phyloP scores from a whole-genome alignment of 2,888 invertebrate species.

The Ectemnius cavifrons region DNA sequence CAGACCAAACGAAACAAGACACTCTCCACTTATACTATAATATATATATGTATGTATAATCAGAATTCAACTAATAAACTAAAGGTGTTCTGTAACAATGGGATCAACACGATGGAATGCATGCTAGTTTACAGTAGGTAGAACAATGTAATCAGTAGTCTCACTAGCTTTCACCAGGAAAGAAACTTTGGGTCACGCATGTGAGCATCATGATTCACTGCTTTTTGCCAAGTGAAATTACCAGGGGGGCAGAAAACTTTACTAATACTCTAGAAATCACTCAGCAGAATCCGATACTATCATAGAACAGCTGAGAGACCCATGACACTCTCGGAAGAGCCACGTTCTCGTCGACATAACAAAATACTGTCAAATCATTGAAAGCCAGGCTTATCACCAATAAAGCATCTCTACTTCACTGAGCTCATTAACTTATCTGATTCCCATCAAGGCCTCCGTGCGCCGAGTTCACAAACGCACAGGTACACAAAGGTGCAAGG shows the following conservation, averaged over 20 bases:
- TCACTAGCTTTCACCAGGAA: constrained; percentile 74
- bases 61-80: too few species aligned
- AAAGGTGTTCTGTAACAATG: too few species aligned
- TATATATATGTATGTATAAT: too few species aligned
- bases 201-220: constrained; percentile 68
- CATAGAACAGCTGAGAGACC: too few species aligned
- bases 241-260: neutral
- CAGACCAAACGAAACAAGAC: constrained; percentile 15
- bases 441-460: neutral
- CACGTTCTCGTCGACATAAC: too few species aligned
- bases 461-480: neutral
- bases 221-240: constrained; percentile 54
- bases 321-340: too few species aligned
- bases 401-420: neutral
- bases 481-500: neutral
- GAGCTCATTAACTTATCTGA: constrained; percentile 6
- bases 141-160: constrained; percentile 64
- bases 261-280: too few species aligned
- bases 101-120: constrained; percentile 24
- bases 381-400: neutral
- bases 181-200: constrained; percentile 75
- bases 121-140: constrained; percentile 62
- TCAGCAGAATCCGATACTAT: too few species aligned
- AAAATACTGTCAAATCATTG: neutral
- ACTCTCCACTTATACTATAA: neutral